Percentiles rank a stretch among this genome's conserved stretches.
phyloP scores from a whole-genome alignment of 2,888 invertebrate species.

The Schizaphis graminum region DNA sequence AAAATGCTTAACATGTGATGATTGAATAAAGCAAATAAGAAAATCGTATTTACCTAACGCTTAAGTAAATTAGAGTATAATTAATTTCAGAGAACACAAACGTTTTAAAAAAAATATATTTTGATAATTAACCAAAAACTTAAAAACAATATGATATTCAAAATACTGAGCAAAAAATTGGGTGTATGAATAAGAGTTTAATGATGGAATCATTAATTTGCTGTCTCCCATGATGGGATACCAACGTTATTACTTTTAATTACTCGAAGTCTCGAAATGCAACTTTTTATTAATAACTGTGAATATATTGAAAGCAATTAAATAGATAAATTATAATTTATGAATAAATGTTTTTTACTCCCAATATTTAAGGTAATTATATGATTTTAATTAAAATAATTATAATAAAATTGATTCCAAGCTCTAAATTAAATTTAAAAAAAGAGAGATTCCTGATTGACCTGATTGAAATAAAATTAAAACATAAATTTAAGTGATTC shows the following conservation, averaged over 20 bases:
- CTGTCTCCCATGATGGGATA: background rate
- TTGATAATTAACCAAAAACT: background rate
- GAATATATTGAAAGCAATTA: background rate
- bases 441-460: too few species aligned
- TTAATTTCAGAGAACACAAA: background rate
- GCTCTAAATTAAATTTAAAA: background rate
- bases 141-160: background rate
- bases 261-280: background rate
- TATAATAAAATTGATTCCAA: background rate
- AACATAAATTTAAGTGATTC: background rate
- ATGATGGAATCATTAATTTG: conserved; percentile 21
- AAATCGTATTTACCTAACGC: background rate
- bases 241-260: conserved; percentile 22
- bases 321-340: background rate
- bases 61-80: background rate
- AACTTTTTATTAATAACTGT: background rate
- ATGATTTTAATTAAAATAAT: background rate
- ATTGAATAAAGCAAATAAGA: too few species aligned
- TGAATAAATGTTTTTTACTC: background rate
- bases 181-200: background rate
- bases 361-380: background rate
- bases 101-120: background rate
- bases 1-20: background rate
- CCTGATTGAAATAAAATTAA: background rate
- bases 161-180: background rate